These are phyloP conservation scores for Adelosebastes latens DNA, from an alignment of 2,797 vertebrate genomes.

Conservation along the genomic window DNA sequence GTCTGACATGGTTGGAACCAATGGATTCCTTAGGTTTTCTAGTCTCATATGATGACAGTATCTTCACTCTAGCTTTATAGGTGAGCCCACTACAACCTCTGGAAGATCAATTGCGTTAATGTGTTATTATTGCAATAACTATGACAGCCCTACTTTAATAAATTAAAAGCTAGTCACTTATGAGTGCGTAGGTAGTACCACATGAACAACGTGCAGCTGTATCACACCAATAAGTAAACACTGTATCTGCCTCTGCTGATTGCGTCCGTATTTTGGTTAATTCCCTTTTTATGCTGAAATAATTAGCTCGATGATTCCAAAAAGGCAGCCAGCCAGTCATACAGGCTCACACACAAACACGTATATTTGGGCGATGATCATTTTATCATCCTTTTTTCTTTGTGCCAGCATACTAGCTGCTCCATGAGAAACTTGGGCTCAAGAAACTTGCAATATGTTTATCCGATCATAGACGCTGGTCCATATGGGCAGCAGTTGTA, in stretches of 20 bases:
- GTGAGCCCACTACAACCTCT: too few relatives aligned
- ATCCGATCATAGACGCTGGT: not conserved
- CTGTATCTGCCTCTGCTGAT: not conserved
- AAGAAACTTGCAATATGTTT: not conserved
- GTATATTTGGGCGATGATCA: not conserved
- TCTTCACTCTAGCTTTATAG: too few relatives aligned
- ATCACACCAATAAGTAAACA: not conserved
- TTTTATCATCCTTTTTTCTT: slow-evolving; percentile 7
- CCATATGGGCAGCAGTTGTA: not conserved
- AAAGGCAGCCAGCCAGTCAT: slow-evolving; percentile 3
- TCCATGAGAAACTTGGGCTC: slow-evolving; percentile 1
- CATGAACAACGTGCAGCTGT: not conserved
- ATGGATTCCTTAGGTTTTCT: too few relatives aligned
- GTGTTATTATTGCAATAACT: too few relatives aligned
- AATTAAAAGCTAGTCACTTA: not conserved
- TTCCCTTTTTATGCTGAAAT: slow-evolving; percentile 12
- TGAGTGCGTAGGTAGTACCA: not conserved
- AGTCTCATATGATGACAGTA: too few relatives aligned
- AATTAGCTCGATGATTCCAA: not conserved
- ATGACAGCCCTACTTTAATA: not conserved
- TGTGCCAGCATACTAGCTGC: not conserved
- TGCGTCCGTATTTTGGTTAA: not conserved
- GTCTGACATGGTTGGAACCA: too few relatives aligned
- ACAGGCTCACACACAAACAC: not conserved
- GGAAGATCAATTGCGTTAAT: too few relatives aligned